Conservation (phyloP, 2,797 vertebrate species). For the Gadopsis marmoratus region DNA sequence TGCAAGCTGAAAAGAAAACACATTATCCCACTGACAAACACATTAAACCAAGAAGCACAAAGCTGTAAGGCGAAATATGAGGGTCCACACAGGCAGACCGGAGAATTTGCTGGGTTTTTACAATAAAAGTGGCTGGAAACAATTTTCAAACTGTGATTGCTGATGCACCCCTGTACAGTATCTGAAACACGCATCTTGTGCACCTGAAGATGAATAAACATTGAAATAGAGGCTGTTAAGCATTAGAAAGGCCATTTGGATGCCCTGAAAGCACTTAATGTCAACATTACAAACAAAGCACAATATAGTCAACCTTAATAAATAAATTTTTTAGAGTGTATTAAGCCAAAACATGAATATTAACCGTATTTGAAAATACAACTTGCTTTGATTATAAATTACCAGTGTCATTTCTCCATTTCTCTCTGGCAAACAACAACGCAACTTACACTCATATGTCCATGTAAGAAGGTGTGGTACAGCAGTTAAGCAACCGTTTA, state of each 20-base stretch:
- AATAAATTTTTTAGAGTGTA: background rate
- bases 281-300: background rate
- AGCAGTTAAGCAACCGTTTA: background rate
- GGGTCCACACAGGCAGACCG: conserved; percentile 8
- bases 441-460: background rate
- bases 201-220: conserved; percentile 17
- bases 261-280: conserved; percentile 20
- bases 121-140: conserved; percentile 2
- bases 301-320: background rate
- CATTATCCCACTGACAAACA: conserved; percentile 57
- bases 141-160: conserved; percentile 25
- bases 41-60: conserved; percentile 46
- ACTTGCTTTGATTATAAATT: background rate
- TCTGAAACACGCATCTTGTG: conserved; percentile 13
- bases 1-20: conserved; percentile 54
- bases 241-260: conserved; percentile 14
- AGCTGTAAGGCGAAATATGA: conserved; percentile 43
- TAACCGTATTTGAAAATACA: background rate
- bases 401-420: too few relatives aligned
- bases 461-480: background rate
- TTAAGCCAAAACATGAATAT: conserved; percentile 10
- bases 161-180: background rate
- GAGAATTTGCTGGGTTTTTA: conserved; percentile 23
- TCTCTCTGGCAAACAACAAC: background rate
- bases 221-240: conserved; percentile 4